These are phyloP conservation scores for Sanderia malayensis DNA, from an alignment of 30 jellyfish, hydroid and myxozoan species.

Conservation along the genomic window DNA sequence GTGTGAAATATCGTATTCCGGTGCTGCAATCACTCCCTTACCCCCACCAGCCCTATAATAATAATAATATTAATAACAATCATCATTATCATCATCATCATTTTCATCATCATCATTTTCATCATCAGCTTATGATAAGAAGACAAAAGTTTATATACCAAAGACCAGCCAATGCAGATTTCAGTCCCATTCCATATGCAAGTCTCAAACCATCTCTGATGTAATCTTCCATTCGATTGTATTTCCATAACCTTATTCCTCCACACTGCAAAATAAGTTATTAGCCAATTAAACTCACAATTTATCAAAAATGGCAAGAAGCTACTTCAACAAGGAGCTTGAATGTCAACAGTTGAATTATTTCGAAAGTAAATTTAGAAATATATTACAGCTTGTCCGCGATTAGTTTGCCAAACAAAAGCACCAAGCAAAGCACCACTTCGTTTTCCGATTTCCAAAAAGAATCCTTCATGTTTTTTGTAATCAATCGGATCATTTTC, in stretches of 20 bases:
- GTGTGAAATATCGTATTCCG: constrained; percentile 66
- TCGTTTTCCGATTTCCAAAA: constrained; percentile 74
- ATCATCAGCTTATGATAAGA: not conserved
- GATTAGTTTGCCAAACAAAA: constrained; percentile 83
- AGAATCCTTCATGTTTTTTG: constrained; percentile 75
- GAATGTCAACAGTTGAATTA: too few relatives aligned
- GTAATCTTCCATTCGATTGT: constrained; percentile 70
- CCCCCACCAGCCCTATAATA: constrained; percentile 94
- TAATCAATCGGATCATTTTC: constrained; percentile 57
- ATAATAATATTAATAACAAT: not conserved
- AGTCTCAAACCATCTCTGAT: constrained; percentile 76
- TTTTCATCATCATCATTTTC: not conserved
- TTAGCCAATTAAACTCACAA: too few relatives aligned
- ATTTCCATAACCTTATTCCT: constrained; percentile 82
- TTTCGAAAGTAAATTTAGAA: too few relatives aligned
- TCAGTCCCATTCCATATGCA: constrained; percentile 92
- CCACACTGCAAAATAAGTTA: constrained; percentile 82
- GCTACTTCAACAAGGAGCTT: too few relatives aligned
- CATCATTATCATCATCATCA: not conserved
- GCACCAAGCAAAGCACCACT: constrained; percentile 87
- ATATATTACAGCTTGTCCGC: constrained; percentile 93
- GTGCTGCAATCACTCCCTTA: constrained; percentile 91
- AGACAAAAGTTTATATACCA: constrained; percentile 39
- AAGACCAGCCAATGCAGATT: constrained; percentile 93
- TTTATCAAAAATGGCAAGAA: too few relatives aligned